Conservation (phyloP, 2,113 vertebrate genomes). For the Trichomycterus rosablanca region DNA sequence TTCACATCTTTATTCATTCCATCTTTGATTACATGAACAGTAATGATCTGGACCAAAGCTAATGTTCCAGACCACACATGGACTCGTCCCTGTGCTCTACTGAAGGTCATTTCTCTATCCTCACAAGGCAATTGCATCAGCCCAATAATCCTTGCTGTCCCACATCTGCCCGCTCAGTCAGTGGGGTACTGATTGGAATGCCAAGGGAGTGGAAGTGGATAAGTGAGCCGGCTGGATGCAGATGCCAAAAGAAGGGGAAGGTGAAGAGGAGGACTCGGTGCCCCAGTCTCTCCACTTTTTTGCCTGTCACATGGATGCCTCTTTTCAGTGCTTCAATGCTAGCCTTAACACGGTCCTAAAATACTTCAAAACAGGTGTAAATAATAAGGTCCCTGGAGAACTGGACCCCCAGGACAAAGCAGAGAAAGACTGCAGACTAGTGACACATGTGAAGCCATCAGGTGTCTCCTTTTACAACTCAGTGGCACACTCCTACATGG, state of each 20-base stretch:
- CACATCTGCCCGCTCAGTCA: slow-evolving; percentile 16
- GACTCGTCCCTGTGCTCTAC: slow-evolving; percentile 12
- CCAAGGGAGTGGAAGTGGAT: slow-evolving; percentile 13
- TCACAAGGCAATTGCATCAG: slow-evolving; percentile 20
- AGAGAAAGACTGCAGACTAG: too few species aligned
- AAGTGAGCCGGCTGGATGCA: slow-evolving; percentile 6
- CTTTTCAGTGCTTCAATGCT: neutral
- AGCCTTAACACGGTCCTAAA: slow-evolving; percentile 1
- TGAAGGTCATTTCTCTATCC: neutral
- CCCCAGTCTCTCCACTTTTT: neutral
- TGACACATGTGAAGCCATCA: too few species aligned
- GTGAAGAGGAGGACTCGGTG: slow-evolving; percentile 31
- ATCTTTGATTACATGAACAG: too few species aligned
- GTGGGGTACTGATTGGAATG: slow-evolving; percentile 10
- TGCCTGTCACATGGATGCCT: too few species aligned
- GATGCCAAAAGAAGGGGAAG: neutral
- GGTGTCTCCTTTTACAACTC: too few species aligned
- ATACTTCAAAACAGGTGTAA: too few species aligned
- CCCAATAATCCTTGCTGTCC: slow-evolving; percentile 13
- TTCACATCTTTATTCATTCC: too few species aligned
- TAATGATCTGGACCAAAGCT: neutral
- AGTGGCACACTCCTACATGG: too few species aligned
- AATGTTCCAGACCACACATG: neutral
- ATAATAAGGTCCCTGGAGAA: too few species aligned
- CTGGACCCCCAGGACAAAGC: too few species aligned